Evolutionary conservation across 1,140 invertebrate species (phyloP), one percentile per base, ranked within the genome.

Genomic region (Temnothorax longispinosus): DNA sequence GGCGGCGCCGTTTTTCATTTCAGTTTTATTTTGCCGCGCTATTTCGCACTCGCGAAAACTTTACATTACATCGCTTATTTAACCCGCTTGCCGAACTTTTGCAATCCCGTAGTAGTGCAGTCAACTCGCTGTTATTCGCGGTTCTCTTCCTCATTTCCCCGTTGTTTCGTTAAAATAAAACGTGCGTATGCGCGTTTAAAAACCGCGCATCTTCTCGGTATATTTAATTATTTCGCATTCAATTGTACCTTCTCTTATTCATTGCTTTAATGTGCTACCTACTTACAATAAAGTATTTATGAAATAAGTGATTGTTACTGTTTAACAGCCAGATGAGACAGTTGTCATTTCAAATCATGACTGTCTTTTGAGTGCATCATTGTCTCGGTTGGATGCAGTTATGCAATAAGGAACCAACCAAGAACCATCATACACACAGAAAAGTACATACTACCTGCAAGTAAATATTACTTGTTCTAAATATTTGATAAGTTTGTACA

Each of bases 41-140:
- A 44, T 41, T 47, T 11, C 35, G 35, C 35, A 27, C 77, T 62
- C 50, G 50, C 41, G 54, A 50, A n/a, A 74, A 62, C 56, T 81
- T 81, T 71, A 81, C 78, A 58, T 81, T 81, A 71, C 69, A 84
- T 84, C 80, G 80, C 80, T 84, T 84, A 84, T 84, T 84, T 84
- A 84, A 56, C 56, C 44, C 27, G 80, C 44, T 60, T 60, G 80
- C 41, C 69, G 41, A 84, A 84, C 80, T 84, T 84, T 84, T 62
- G 69, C 80, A 75, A 84, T 84, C 80, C 54, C 80, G 54, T 38
- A 47, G 69, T 75, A 32, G 52, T 67, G 65, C 64, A 84, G 80
- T 84, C 77, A 80, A 80, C 80, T 82, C 54, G 27, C 44, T 1
- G 77, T 27, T 80, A 75, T 47, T 84, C 80, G 67, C 41, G 18